A percentile compares a stretch with the other conserved stretches of the same genome.
These are phyloP conservation scores for Berghia stephanieae DNA, from an alignment of 1,140 invertebrate species.

Conservation along the genomic window DNA sequence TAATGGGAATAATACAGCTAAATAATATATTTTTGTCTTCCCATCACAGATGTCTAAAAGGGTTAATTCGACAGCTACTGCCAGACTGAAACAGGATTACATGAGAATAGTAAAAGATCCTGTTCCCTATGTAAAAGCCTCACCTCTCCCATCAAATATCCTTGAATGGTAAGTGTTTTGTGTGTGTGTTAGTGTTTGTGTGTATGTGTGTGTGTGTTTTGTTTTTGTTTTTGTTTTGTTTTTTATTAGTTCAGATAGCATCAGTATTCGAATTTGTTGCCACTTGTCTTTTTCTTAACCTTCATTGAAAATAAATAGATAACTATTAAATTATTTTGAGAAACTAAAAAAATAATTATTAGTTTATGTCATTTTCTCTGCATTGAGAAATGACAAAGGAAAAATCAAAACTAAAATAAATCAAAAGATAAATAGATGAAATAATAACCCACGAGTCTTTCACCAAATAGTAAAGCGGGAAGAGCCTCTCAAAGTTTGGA, in stretches of 20 bases:
- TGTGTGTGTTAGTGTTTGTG: not conserved
- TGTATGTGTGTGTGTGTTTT: not conserved
- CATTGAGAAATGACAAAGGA: not conserved
- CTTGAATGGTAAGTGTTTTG: constrained; percentile 84
- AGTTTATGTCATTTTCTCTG: not conserved
- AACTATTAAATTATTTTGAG: too few species aligned
- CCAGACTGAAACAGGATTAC: constrained; percentile 94
- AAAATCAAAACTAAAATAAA: too few species aligned
- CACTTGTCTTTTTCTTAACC: not conserved
- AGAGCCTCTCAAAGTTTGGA: too few species aligned
- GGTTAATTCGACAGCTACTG: constrained; percentile 75
- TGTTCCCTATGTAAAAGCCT: constrained; percentile 92
- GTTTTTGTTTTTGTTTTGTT: not conserved
- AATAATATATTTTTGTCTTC: not conserved
- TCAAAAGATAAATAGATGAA: too few species aligned
- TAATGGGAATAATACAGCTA: too few species aligned
- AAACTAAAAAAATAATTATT: not conserved
- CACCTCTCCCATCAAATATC: constrained; percentile 93
- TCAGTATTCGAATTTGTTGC: not conserved
- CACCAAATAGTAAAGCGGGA: too few species aligned
- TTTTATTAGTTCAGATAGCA: not conserved
- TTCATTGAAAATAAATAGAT: not conserved
- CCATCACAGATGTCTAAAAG: constrained; percentile 34
- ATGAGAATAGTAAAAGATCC: constrained; percentile 93
- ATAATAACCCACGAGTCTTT: too few species aligned